Base-by-base conservation (phyloP, 2,113 vertebrate species). In the Spermophilus dauricus region DNA sequence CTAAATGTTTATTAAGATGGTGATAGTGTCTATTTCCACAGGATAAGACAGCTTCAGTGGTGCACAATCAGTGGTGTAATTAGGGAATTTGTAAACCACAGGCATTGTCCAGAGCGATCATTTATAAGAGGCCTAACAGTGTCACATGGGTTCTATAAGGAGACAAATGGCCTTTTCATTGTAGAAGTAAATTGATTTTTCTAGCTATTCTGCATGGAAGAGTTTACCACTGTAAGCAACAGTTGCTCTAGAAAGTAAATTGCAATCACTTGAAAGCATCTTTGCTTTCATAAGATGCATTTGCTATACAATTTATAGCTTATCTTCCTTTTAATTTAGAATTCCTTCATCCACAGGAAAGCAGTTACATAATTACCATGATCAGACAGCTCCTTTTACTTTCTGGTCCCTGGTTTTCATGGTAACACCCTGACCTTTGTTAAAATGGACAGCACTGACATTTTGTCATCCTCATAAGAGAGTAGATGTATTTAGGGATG, bases 41-140 rank as follows among this genome's bases (percentile, higher is more conserved):
- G 8, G 78, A 81, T 88, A 95, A 95, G 70, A 80, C 70, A 73
- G 2, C 81, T 88, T 89, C 92, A 83, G 70, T 70, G 81, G 51
- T 94, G 72, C 70, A 97, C 32, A 84, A 98, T 98, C 97, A 97
- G 96, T 39, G 45, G 39, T 56, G 61, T 95, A 97, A 95, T 98
- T 98, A 98, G 97, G 95, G 17, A 96, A 95, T 98, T 97, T 96
- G 97, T 96, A 98, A 98, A 97, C 95, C 89, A 87, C 76, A 94
- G 94, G 61, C 90, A 58, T 94, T 45, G 17, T 95, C 82, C 96
- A 45, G 58, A 86, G 86, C 11, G 30, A 96, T 97, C 1, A 0
- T 94, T 96, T 91, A 28, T 1, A 1, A 77, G 26, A 70, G 58
- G 17, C 51, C 37, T 91, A 80, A 65, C 70, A 70, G 53, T 78